These are phyloP conservation scores for Ptilonorhynchus violaceus DNA, from an alignment of 2,113 vertebrate genomes.

Conservation along the genomic window DNA sequence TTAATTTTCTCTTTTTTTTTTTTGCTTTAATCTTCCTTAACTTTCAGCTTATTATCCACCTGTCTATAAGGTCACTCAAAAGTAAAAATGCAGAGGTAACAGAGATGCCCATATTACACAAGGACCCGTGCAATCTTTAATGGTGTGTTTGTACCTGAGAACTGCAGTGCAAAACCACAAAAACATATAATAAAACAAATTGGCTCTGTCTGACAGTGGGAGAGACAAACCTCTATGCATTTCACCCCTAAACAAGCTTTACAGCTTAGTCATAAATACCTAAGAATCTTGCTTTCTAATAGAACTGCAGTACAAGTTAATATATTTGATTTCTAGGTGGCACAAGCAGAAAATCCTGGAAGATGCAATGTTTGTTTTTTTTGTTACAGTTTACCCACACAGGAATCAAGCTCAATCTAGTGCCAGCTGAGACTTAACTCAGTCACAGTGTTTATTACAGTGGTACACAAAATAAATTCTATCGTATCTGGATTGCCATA, in stretches of 20 bases:
- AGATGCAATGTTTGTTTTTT: not conserved
- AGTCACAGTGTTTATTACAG: not conserved
- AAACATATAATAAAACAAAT: not conserved
- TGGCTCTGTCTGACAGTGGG: constrained; percentile 23
- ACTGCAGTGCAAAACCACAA: not conserved
- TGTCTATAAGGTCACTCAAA: not conserved
- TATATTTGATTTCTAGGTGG: constrained; percentile 36
- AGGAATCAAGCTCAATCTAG: not conserved
- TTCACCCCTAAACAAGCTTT: constrained; percentile 40
- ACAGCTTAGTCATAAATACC: constrained; percentile 36
- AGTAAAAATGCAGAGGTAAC: not conserved
- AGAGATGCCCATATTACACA: not conserved
- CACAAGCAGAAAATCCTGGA: not conserved
- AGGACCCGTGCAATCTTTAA: not conserved
- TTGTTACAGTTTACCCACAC: not conserved
- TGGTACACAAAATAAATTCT: not conserved
- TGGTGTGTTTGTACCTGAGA: not conserved
- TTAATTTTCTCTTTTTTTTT: not conserved
- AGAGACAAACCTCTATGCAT: constrained; percentile 13
- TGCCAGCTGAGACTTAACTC: not conserved
- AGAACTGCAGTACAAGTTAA: constrained; percentile 38
- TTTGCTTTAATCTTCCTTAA: not conserved
- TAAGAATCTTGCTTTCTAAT: constrained; percentile 51
- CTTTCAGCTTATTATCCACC: not conserved
- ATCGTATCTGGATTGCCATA: not conserved